These are phyloP conservation scores for Gerosis bhagava DNA, from an alignment of 2,888 invertebrate genomes.

Conservation along the genomic window DNA sequence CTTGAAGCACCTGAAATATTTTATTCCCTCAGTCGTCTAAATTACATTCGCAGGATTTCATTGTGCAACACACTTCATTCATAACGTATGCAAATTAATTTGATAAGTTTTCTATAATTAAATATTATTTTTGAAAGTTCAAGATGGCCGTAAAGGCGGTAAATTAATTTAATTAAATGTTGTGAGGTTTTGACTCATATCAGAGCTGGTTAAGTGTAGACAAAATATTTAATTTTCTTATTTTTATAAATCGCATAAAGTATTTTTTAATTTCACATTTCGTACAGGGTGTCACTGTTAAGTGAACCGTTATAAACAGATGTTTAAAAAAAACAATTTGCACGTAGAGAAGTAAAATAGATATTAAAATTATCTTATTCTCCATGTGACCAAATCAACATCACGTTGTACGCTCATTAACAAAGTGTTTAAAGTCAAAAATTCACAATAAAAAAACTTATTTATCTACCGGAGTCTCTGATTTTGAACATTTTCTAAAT, in stretches of 20 bases:
- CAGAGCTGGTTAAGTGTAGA: conserved; percentile 55
- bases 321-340: conserved; percentile 31
- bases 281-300: conserved; percentile 37
- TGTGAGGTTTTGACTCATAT: conserved; percentile 69
- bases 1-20: conserved; percentile 35
- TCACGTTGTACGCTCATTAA: conserved; percentile 11
- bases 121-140: conserved; percentile 32
- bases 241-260: conserved; percentile 45
- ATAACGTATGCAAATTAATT: conserved; percentile 33
- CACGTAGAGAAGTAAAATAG: conserved; percentile 48
- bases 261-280: conserved; percentile 36
- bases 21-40: conserved; percentile 23
- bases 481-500: conserved; percentile 7
- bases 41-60: conserved; percentile 15
- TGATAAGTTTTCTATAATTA: conserved; percentile 34
- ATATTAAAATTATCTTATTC: conserved; percentile 54
- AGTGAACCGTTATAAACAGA: conserved; percentile 17
- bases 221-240: conserved; percentile 47
- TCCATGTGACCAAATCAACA: conserved; percentile 69
- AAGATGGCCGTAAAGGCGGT: conserved; percentile 47
- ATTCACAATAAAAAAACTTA: no score
- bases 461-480: no score
- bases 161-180: conserved; percentile 61
- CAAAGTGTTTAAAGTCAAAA: conserved; percentile 3
- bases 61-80: conserved; percentile 26